phyloP scores from a whole-genome alignment of 2,888 invertebrate species.

The Lithodes maja region DNA sequence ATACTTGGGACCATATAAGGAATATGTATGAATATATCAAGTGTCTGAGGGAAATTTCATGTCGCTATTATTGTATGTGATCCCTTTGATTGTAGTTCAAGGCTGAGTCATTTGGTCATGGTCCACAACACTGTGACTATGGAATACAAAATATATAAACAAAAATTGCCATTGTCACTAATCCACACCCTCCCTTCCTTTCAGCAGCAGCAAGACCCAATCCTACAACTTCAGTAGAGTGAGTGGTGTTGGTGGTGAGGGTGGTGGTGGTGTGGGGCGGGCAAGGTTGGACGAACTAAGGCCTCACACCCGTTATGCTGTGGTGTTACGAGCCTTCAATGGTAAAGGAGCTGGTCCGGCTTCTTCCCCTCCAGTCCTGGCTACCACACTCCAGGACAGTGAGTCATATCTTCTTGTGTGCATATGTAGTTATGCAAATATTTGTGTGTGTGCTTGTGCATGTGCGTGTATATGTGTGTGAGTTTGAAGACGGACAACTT shows the following conservation, averaged over 20 bases:
- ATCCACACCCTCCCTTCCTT: not conserved
- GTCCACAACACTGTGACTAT: too few species aligned
- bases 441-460: not conserved
- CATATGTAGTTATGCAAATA: not conserved
- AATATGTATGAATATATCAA: too few species aligned
- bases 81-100: too few species aligned
- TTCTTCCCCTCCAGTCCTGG: conserved; percentile 53
- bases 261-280: conserved; percentile 57
- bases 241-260: conserved; percentile 66
- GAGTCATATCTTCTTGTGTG: conserved; percentile 26
- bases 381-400: conserved; percentile 70
- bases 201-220: conserved; percentile 37
- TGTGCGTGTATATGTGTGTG: conserved; percentile 5
- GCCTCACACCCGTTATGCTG: conserved; percentile 66
- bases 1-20: too few species aligned
- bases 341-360: conserved; percentile 66
- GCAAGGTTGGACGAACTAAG: conserved; percentile 47
- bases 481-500: not conserved
- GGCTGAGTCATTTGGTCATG: too few species aligned
- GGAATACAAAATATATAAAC: too few species aligned
- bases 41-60: too few species aligned
- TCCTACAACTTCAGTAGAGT: conserved; percentile 70
- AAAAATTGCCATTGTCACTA: not conserved
- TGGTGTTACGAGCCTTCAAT: conserved; percentile 69
- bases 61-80: too few species aligned